A percentile compares a stretch with the other conserved stretches of the same genome.
phyloP scores from a whole-genome alignment of 2,113 vertebrate genomes.

The Oncorhynchus mykiss region DNA sequence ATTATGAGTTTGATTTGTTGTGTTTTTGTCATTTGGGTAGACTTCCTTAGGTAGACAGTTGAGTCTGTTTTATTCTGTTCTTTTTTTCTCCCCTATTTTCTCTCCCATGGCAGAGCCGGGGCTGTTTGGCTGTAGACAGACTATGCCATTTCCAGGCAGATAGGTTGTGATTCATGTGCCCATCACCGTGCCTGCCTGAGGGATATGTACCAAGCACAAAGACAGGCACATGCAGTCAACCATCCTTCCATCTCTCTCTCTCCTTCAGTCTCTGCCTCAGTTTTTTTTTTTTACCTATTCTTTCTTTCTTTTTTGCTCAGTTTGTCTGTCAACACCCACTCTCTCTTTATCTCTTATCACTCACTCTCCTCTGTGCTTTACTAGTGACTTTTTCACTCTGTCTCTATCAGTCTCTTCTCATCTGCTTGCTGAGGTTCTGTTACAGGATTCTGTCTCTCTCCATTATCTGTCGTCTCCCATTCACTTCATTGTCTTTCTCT shows the following conservation, averaged over 20 bases:
- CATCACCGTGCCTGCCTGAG: slow-evolving; percentile 53
- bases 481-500: neutral
- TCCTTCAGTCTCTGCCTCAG: slow-evolving; percentile 16
- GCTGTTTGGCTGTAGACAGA: slow-evolving; percentile 31
- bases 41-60: neutral
- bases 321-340: neutral
- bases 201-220: slow-evolving; percentile 53
- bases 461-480: too few species aligned
- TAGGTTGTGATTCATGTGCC: slow-evolving; percentile 65
- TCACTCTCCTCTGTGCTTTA: neutral
- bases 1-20: slow-evolving; percentile 7
- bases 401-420: neutral
- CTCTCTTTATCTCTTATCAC: slow-evolving; percentile 8
- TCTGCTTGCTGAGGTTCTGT: neutral
- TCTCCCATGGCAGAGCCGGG: neutral
- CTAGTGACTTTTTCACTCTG: neutral
- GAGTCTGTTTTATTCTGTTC: neutral
- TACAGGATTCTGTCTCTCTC: neutral
- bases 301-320: slow-evolving; percentile 11
- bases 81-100: neutral
- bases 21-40: slow-evolving; percentile 1
- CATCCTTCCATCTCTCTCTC: slow-evolving; percentile 38
- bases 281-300: slow-evolving; percentile 1
- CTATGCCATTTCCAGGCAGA: slow-evolving; percentile 45
- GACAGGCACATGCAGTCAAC: slow-evolving; percentile 54